Percentiles rank a stretch among this genome's conserved stretches.
Evolutionary conservation across 2,888 invertebrate species (phyloP).

Genomic region (Drosophila borborema): DNA sequence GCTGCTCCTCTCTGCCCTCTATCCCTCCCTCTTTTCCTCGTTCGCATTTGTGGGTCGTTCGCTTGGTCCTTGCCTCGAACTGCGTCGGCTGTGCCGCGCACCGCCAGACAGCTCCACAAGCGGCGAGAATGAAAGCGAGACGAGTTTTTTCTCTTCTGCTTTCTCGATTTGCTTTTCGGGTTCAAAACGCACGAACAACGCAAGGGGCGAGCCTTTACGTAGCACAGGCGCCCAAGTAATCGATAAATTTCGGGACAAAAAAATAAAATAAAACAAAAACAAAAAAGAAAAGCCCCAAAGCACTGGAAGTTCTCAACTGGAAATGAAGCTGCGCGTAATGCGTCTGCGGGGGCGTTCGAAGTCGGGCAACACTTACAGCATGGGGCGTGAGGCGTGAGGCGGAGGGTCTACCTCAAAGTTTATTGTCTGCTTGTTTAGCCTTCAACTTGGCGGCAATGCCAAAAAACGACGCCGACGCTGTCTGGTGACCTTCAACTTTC

Average conservation of each 20-base stretch:
- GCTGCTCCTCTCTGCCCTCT: background rate
- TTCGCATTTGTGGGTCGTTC: constrained; percentile 63
- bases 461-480: constrained; percentile 64
- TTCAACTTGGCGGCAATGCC: constrained; percentile 59
- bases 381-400: background rate
- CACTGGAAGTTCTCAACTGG: constrained; percentile 15
- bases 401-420: constrained; percentile 57
- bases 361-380: no score
- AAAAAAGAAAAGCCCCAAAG: background rate
- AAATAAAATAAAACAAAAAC: background rate
- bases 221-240: constrained; percentile 39
- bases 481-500: constrained; percentile 84
- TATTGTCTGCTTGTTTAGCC: constrained; percentile 51
- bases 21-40: no score
- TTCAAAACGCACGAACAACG: constrained; percentile 68
- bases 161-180: constrained; percentile 25
- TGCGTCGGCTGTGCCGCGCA: constrained; percentile 55
- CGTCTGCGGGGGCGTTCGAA: constrained; percentile 22
- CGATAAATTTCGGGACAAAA: constrained; percentile 61
- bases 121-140: constrained; percentile 50
- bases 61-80: constrained; percentile 20
- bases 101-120: constrained; percentile 73
- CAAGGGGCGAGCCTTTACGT: constrained; percentile 2
- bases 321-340: constrained; percentile 49
- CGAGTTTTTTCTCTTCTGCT: constrained; percentile 10